Conservation (phyloP, 2,888 invertebrate species). For the Sialis lutaria region DNA sequence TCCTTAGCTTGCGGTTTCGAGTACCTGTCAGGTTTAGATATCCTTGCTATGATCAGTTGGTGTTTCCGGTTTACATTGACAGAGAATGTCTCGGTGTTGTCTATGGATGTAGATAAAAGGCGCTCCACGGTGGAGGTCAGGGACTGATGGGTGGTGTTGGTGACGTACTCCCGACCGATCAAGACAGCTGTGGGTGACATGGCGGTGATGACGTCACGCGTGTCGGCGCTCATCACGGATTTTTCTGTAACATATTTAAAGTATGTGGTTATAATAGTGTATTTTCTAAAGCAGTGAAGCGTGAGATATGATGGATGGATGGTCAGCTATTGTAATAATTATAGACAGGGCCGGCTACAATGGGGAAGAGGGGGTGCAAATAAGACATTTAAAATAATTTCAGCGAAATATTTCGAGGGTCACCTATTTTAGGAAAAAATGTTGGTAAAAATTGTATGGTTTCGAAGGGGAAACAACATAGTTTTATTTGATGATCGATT, state of each 20-base stretch:
- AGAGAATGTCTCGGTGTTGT: constrained; percentile 6
- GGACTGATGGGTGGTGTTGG: constrained; percentile 1
- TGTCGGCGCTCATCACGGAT: too few relatives aligned
- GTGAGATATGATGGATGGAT: not conserved
- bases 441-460: too few relatives aligned
- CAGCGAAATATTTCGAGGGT: too few relatives aligned
- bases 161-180: constrained; percentile 4
- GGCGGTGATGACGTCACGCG: not conserved
- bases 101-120: constrained; percentile 2
- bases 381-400: too few relatives aligned
- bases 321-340: too few relatives aligned
- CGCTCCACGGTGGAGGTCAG: constrained; percentile 5
- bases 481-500: too few relatives aligned
- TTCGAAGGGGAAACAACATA: too few relatives aligned
- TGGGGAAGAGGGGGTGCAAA: too few relatives aligned
- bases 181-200: constrained; percentile 5
- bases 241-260: not conserved
- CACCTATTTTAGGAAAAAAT: too few relatives aligned
- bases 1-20: constrained; percentile 13
- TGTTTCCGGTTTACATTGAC: constrained; percentile 2
- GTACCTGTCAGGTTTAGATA: constrained; percentile 2
- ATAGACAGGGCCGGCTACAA: too few relatives aligned
- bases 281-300: constrained; percentile 5
- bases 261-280: not conserved
- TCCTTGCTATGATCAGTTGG: constrained; percentile 8